Percentiles rank a stretch among this genome's conserved stretches.
phyloP scores from a whole-genome alignment of 2,797 vertebrate genomes.

The Phataginus tetradactyla region DNA sequence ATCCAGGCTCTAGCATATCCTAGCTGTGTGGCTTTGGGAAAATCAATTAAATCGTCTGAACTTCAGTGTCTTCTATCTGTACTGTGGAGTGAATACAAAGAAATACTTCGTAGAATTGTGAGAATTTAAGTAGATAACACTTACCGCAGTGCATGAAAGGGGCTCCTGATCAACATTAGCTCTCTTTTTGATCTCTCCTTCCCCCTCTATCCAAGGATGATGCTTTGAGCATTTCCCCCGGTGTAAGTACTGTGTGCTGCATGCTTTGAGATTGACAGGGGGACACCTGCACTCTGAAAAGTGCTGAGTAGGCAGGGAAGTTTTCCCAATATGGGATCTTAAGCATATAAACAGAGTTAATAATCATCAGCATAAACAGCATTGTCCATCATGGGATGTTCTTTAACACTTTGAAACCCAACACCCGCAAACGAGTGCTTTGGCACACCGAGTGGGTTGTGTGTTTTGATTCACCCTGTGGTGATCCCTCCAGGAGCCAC shows the following conservation, averaged over 20 bases:
- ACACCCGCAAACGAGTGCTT: not conserved
- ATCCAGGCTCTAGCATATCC: not conserved
- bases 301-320: slow-evolving; percentile 26
- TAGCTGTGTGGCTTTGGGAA: not conserved
- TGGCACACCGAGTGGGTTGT: not conserved
- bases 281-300: not conserved
- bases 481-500: slow-evolving; percentile 1
- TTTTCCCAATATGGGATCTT: not conserved
- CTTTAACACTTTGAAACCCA: slow-evolving; percentile 38
- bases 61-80: not conserved
- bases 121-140: not conserved
- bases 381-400: not conserved
- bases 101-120: not conserved
- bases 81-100: not conserved
- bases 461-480: slow-evolving; percentile 51
- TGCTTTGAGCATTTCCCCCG: not conserved
- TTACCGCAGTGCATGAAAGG: not conserved
- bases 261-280: slow-evolving; percentile 6
- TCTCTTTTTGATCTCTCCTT: not conserved
- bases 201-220: not conserved
- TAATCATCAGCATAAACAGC: slow-evolving; percentile 13
- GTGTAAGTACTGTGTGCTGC: not conserved
- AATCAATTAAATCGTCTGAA: not conserved
- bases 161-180: not conserved
- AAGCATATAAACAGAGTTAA: slow-evolving; percentile 52